Base-by-base conservation (phyloP, 2,113 vertebrate genomes). In the Hydrochoerus hydrochaeris region DNA sequence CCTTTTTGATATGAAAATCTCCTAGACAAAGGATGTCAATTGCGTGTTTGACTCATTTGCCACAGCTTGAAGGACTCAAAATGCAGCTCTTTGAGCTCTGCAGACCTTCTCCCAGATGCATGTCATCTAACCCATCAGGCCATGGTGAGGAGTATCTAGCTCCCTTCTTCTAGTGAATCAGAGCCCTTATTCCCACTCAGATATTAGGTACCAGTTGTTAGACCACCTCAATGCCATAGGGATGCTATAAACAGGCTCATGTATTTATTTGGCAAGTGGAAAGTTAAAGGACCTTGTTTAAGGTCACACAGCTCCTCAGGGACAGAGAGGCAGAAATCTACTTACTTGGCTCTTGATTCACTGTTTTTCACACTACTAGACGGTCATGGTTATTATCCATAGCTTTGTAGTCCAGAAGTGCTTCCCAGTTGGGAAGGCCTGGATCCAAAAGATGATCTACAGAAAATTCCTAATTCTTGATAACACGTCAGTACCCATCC, bases 1-100 rank as follows among this genome's bases (percentile, higher is more conserved):
- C 90, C 93, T 97, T 98, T 97, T 97, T 98, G 93, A 96, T 92
- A 81, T 32, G 94, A 97, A 98, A 98, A 97, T 98, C 94, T 90
- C 95, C 69, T 78, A 94, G 91, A 98, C 94, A 96, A 95, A 98
- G 95, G 96, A 69, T 83, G 93, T 92, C 92, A 95, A 46, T 73
- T 93, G 97, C n/a, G 1, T 94, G 89, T 96, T 95, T 98, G 95
- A 97, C 86, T 97, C 46, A 30, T 94, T 95, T 97, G 94, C 67
- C 32, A 78, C n/a, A 22, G 93, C 87, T 95, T 46, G 77, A 97
- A 93, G 80, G 88, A 85, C 81, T 96, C 80, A 97, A 87, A 98
- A 95, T 65, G 46, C 97, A 97, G 67, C 73, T 63, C 77, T 97
- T 67, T 90, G 90, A 97, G 95, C 35, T 0, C 73, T 1, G 41